A percentile compares a stretch with the other conserved stretches of the same genome.
These are phyloP conservation scores for Sebastes iracundus DNA, from an alignment of 2,797 vertebrate species.

Conservation along the genomic window DNA sequence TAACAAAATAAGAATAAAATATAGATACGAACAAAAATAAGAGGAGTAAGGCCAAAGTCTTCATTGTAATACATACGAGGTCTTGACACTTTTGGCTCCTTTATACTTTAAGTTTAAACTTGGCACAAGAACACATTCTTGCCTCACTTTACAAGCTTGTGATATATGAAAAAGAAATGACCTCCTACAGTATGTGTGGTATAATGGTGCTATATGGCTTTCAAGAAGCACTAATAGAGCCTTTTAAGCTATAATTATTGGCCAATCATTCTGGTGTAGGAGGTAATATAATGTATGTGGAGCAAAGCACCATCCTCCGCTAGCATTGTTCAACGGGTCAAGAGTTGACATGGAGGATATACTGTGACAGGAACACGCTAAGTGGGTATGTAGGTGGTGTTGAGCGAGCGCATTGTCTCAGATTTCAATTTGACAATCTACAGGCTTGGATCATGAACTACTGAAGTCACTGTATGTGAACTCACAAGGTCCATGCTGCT, in stretches of 20 bases:
- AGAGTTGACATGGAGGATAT: slow-evolving; percentile 37
- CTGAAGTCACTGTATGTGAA: slow-evolving; percentile 46
- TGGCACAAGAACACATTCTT: slow-evolving; percentile 13
- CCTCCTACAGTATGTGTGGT: slow-evolving; percentile 32
- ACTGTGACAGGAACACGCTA: slow-evolving; percentile 11
- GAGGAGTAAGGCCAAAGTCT: background rate
- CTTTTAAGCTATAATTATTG: slow-evolving; percentile 70
- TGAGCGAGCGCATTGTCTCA: slow-evolving; percentile 4
- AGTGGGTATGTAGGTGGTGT: slow-evolving; percentile 36
- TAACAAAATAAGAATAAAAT: background rate
- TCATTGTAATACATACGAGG: background rate
- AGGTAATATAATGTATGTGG: slow-evolving; percentile 60
- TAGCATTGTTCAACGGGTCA: slow-evolving; percentile 40
- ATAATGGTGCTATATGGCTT: slow-evolving; percentile 45
- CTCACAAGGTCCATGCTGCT: slow-evolving; percentile 15
- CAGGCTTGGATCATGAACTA: slow-evolving; percentile 58
- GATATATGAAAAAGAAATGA: slow-evolving; percentile 37
- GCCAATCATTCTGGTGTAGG: slow-evolving; percentile 63
- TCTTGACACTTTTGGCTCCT: background rate
- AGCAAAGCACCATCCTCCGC: slow-evolving; percentile 44
- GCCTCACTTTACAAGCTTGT: slow-evolving; percentile 20
- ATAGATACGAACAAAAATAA: background rate
- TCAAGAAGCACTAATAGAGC: slow-evolving; percentile 57
- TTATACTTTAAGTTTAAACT: slow-evolving; percentile 11
- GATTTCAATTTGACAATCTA: slow-evolving; percentile 45